phyloP scores from a whole-genome alignment of 2,113 vertebrate species.

The Orcinus orca region DNA sequence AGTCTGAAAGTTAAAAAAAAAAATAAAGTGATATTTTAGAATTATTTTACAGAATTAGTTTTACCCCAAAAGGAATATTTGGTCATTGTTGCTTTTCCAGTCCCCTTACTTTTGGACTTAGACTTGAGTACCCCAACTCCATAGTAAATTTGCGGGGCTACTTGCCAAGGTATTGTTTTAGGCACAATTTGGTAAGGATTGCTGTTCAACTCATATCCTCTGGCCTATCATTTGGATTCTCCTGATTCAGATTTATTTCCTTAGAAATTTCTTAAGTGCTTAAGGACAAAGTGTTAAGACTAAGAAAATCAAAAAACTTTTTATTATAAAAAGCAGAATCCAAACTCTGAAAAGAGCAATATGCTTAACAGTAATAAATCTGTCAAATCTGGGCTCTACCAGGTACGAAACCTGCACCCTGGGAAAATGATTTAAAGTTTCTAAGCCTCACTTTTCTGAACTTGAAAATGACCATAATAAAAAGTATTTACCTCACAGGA shows the following conservation, averaged over 20 bases:
- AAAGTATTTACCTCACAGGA: background rate
- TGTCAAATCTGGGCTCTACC: background rate
- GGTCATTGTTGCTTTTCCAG: background rate
- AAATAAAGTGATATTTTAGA: background rate
- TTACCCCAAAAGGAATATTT: background rate
- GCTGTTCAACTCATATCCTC: background rate
- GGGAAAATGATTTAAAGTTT: background rate
- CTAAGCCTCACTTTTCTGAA: background rate
- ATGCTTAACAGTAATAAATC: background rate
- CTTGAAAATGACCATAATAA: background rate
- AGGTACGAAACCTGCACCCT: background rate
- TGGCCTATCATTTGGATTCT: background rate
- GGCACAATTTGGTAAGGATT: background rate
- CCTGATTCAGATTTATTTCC: background rate
- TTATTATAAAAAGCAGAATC: background rate
- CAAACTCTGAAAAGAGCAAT: background rate
- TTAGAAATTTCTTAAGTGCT: background rate
- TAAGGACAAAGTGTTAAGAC: background rate
- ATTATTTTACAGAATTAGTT: background rate
- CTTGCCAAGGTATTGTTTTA: background rate
- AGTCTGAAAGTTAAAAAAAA: background rate
- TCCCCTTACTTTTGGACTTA: background rate
- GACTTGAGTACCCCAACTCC: background rate
- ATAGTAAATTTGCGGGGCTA: background rate
- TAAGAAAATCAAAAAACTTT: background rate